These are phyloP conservation scores for Acanthaster planci DNA, from an alignment of 35 echinoderm and acorn worm genomes.

Conservation along the genomic window DNA sequence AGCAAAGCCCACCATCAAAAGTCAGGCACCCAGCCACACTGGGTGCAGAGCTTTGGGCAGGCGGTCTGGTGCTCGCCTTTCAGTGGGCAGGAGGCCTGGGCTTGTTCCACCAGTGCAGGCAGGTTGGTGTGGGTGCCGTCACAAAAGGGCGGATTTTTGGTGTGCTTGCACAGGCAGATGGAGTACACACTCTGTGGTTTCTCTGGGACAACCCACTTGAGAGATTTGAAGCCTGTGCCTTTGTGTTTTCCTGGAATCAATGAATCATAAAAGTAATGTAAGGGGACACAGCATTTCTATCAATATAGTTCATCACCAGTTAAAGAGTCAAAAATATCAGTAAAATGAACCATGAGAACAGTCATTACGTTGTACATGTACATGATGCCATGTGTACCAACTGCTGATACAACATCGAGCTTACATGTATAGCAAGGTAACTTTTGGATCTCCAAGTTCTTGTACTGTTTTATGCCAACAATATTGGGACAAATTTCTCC, in stretches of 20 bases:
- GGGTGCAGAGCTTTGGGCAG: conserved; percentile 78
- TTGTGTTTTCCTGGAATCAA: conserved; percentile 81
- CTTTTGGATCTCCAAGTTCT: background rate
- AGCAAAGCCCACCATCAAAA: conserved; percentile 70
- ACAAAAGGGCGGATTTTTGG: conserved; percentile 88
- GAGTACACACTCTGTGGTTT: conserved; percentile 79
- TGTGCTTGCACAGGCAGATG: conserved; percentile 91
- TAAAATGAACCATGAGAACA: background rate
- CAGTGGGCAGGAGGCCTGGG: conserved; percentile 63
- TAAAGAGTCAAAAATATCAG: background rate
- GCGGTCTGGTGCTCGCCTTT: conserved; percentile 60
- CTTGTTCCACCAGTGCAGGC: conserved; percentile 50
- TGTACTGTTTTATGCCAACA: background rate
- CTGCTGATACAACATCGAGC: too few species aligned
- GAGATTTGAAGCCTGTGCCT: conserved; percentile 78
- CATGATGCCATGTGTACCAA: background rate
- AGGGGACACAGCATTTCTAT: too few species aligned
- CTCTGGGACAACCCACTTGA: conserved; percentile 90
- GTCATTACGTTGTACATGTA: background rate
- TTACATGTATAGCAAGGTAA: background rate
- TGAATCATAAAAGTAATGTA: conserved; percentile 10
- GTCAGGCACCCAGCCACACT: conserved; percentile 88
- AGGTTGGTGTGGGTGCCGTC: conserved; percentile 91
- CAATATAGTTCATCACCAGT: background rate
- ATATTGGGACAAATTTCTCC: too few species aligned